Base-by-base conservation (phyloP, 2,888 invertebrate genomes). In the Auanema sp. region DNA sequence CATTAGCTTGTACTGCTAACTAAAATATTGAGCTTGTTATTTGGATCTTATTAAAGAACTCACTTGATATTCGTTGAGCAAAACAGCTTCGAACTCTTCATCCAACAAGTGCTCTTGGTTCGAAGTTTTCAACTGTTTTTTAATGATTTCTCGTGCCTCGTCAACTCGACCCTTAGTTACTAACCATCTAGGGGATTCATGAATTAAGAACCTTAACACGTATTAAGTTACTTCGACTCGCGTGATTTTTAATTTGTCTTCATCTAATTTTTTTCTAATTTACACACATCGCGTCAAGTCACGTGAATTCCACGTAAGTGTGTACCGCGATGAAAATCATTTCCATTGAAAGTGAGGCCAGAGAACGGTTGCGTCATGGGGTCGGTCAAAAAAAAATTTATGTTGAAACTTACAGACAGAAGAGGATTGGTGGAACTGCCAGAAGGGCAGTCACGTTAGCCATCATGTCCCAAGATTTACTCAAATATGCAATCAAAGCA, bases 111-210 rank as follows among this genome's bases (percentile, higher is more conserved):
- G 21, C 14, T 59, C 50, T 41, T 71, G 69, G 10, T 63, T 69
- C 14, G 67, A 75, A 3, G 54, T 68, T 63, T 44, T 65, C 23
- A 65, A 52, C 43, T 64, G 67, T n/a, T 49, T 57, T 44, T 63
- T 60, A 16, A 72, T 56, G 5, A 72, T 63, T 25, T 66, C 44
- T n/a, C 66, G 51, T 4, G 79, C 79, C 47, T 81, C 78, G 18
- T 66, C 72, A n/a, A 80, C 62, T 52, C 65, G 66, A 23, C 81
- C 77, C 50, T 69, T 69, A 12, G 65, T 65, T 3, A 71, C 56
- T 18, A 70, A 21, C 72, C 72, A 72, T 49, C 72, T 47, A 2
- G 72, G 72, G n/a, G 72, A 72, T 25, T 72, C 72, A 52, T 72
- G 68, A 14, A 72, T 66, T 51, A 70, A 62, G 43, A 70, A 57